Evolutionary conservation across 2,113 vertebrate genomes (phyloP).

Genomic region (Bos javanicus): DNA sequence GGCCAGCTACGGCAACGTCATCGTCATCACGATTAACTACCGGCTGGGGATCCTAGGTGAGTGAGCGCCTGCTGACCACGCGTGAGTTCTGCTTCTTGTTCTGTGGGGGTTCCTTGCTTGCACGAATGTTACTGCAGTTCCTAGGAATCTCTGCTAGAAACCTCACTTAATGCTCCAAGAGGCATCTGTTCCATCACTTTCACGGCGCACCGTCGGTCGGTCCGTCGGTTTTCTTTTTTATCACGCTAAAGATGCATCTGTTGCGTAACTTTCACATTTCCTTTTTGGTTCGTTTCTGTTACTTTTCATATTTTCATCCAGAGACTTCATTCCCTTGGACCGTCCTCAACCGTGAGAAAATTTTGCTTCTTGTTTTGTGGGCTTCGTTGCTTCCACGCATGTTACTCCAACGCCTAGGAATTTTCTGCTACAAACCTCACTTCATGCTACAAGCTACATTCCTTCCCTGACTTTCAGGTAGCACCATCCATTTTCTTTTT

Average conservation of each 20-base stretch:
- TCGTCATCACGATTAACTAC: conserved; percentile 96
- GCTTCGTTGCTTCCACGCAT: neutral
- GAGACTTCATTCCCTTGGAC: no score
- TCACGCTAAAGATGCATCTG: no score
- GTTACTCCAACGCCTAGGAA: fast-evolving
- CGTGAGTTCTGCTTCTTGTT: fast-evolving
- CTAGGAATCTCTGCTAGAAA: neutral
- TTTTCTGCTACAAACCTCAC: neutral
- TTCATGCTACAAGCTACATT: fast-evolving
- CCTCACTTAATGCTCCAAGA: neutral
- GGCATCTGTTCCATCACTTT: neutral
- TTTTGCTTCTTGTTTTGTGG: fast-evolving
- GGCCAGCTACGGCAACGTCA: conserved; percentile 95
- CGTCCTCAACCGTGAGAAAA: neutral
- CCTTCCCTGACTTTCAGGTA: neutral
- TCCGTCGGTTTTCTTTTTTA: no score
- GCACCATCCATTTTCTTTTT: neutral
- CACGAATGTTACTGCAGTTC: fast-evolving
- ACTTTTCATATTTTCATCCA: neutral
- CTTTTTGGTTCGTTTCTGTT: neutral
- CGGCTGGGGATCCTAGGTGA: conserved; percentile 94
- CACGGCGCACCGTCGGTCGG: fast-evolving
- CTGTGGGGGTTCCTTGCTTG: neutral
- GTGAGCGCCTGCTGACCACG: neutral
- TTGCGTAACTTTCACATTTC: neutral